phyloP scores from a whole-genome alignment of 2,113 vertebrate genomes.

The Seriola quinqueradiata region DNA sequence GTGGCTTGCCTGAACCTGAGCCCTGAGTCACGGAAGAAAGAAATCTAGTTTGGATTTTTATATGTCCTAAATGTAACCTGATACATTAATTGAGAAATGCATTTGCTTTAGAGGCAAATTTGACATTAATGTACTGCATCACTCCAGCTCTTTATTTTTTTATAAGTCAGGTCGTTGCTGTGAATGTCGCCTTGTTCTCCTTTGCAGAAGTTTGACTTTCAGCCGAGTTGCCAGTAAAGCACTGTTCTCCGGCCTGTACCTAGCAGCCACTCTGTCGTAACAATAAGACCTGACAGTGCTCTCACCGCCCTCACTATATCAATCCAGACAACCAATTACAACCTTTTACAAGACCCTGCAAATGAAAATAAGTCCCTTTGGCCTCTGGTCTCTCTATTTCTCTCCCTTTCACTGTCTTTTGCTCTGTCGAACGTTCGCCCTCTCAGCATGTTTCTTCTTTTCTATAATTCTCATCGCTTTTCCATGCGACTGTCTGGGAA shows the following conservation, averaged over 20 bases:
- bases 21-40: not conserved
- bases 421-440: not conserved
- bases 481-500: not conserved
- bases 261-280: slow-evolving; percentile 26
- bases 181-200: not conserved
- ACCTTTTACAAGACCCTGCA: slow-evolving; percentile 49
- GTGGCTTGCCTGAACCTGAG: slow-evolving; percentile 2
- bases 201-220: slow-evolving; percentile 27
- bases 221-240: slow-evolving; percentile 4
- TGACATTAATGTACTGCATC: not conserved
- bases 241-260: not conserved
- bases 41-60: not conserved
- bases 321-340: slow-evolving; percentile 72
- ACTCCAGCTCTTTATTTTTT: not conserved
- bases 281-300: slow-evolving; percentile 52
- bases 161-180: not conserved
- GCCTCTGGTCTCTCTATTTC: slow-evolving; percentile 25
- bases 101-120: not conserved
- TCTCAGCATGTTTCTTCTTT: slow-evolving; percentile 12
- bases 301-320: slow-evolving; percentile 47
- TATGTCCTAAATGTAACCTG: not conserved
- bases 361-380: slow-evolving; percentile 56
- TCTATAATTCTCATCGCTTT: not conserved
- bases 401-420: slow-evolving; percentile 20
- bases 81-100: not conserved